Conservation (phyloP, 2,888 invertebrate species). For the Idaea biselata region DNA sequence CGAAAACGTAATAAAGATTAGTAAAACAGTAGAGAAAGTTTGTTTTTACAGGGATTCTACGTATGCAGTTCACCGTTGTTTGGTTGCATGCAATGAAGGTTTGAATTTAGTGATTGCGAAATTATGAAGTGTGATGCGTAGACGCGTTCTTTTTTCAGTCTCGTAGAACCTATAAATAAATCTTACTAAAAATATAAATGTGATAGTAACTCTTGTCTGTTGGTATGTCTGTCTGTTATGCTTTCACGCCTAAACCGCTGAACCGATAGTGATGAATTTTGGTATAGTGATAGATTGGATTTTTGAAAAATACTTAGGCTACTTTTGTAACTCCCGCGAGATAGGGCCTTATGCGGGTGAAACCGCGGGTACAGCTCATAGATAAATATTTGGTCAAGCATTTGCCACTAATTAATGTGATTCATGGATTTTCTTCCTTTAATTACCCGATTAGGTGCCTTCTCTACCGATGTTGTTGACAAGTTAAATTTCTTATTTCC, state of each 20-base stretch:
- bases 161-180: not conserved
- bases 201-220: no score
- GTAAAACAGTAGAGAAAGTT: constrained; percentile 11
- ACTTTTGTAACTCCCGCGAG: no score
- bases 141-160: no score
- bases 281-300: no score
- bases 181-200: no score
- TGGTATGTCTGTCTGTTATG: no score
- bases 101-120: constrained; percentile 6
- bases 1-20: constrained; percentile 8
- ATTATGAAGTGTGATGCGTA: not conserved
- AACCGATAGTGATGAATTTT: no score
- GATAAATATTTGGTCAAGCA: not conserved
- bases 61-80: constrained; percentile 14
- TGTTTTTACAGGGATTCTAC: constrained; percentile 7
- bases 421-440: not conserved
- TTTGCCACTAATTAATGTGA: not conserved
- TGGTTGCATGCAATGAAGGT: constrained; percentile 12
- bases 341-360: no score
- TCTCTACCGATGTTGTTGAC: not conserved
- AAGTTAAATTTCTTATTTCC: not conserved
- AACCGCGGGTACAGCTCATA: no score
- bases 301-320: no score
- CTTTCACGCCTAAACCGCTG: no score
- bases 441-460: not conserved